Evolutionary conservation across 2,888 invertebrate genomes (phyloP).

Genomic region (Ferdinandea cuprea): DNA sequence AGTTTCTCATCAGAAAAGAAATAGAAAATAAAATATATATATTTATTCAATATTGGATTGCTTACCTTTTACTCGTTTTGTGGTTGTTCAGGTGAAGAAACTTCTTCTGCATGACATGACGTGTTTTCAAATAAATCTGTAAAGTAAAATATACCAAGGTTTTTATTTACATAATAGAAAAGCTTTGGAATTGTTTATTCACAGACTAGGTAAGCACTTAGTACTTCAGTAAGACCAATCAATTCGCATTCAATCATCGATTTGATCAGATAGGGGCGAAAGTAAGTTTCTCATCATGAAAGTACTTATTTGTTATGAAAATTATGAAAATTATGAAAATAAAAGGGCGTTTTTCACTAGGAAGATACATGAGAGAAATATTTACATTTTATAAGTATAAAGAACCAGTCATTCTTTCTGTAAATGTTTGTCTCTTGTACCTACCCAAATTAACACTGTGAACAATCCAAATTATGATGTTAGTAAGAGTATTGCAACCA

Average conservation of each 20-base stretch:
- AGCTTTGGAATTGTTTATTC: background rate
- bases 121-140: background rate
- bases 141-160: background rate
- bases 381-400: no score
- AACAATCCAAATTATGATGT: no score
- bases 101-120: background rate
- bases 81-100: background rate
- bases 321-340: no score
- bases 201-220: background rate
- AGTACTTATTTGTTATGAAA: background rate
- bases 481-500: no score
- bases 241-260: conserved; percentile 79
- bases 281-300: conserved; percentile 78
- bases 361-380: no score
- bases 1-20: conserved; percentile 5
- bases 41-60: background rate
- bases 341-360: no score
- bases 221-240: conserved; percentile 82
- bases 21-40: background rate
- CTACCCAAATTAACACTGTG: no score
- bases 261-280: conserved; percentile 79
- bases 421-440: no score
- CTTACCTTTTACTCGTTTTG: background rate
- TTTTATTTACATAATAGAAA: background rate
- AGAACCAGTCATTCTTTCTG: no score